Evolutionary conservation across 92 coral and sea anemone species (phyloP), one percentile per base, ranked within the genome.

Genomic region (Palythoa grandiflora): DNA sequence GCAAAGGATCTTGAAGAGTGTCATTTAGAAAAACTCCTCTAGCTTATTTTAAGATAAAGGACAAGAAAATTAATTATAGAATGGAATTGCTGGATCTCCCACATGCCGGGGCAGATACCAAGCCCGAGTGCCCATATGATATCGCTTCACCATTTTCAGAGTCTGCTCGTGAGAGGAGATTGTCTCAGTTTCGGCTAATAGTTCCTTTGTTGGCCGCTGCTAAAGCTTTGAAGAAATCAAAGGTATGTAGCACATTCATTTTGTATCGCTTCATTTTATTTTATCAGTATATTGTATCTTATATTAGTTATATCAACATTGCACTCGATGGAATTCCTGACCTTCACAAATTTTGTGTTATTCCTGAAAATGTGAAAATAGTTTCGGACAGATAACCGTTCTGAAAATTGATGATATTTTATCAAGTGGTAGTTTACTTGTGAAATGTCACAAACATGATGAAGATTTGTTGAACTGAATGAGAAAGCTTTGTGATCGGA

Each of bases 171-270:
- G 38, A 21, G 3, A 11, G 20, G 15, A 38, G 19, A 15, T 65
- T 20, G 44, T 81, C 75, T 44, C 36, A 80, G 19, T 91, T 94
- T 68, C 74, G 87, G 3, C 88, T 90, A 38, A 65, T 93, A 44
- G 94, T 94, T 16, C 95, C 88, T 66, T 90, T 94, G 98, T 89
- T 94, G 63, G 98, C 96, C 6, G 96, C 98, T 15, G 91, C 91
- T 10, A 80, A 91, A n/a, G 86, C 80, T 57, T n/a, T 91, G 53
- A 71, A 84, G 10, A 84, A 78, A 21, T 36, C 86, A 65, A 75
- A 65, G 86, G 86, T 81, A 51, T 9, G 59, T 76, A 8, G 5
- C 11, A 44, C 50, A 0, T 44, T 76, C 2, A 35, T 11, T 19
- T 76, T 7, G 2, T 50, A 11, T 11, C 1, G 3, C 16, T 9